Evolutionary conservation across 2,113 vertebrate species (phyloP).

Genomic region (Lampris megalopsis): DNA sequence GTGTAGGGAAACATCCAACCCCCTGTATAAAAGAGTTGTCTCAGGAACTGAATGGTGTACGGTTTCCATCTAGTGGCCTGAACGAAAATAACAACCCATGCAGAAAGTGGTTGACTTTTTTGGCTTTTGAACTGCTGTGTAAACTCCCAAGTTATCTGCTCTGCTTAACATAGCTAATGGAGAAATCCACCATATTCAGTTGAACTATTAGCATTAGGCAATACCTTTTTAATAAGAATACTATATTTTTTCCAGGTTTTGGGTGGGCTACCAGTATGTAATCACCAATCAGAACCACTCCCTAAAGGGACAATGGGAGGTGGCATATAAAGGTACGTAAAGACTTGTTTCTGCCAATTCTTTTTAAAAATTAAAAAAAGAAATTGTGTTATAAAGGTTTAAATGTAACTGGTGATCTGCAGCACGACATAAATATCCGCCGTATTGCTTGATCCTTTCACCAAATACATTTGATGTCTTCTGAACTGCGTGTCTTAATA

Average conservation of each 20-base stretch:
- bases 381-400: not conserved
- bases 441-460: not conserved
- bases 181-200: not conserved
- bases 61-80: slow-evolving; percentile 55
- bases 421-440: not conserved
- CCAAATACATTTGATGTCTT: not conserved
- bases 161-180: not conserved
- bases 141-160: not conserved
- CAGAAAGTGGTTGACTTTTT: too few species aligned
- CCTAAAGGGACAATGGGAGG: slow-evolving; percentile 94
- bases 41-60: too few species aligned
- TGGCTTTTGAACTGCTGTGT: not conserved
- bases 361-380: not conserved
- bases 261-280: slow-evolving; percentile 98
- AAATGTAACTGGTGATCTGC: not conserved
- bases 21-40: too few species aligned
- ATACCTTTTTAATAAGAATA: not conserved
- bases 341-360: not conserved
- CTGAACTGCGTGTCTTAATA: slow-evolving; percentile 51
- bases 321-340: slow-evolving; percentile 91
- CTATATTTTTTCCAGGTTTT: slow-evolving; percentile 83
- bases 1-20: too few species aligned
- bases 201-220: not conserved
- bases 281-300: slow-evolving; percentile 93
- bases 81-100: not conserved